Evolutionary conservation across 2,888 invertebrate genomes (phyloP).

Genomic region (Apodemia duryi): DNA sequence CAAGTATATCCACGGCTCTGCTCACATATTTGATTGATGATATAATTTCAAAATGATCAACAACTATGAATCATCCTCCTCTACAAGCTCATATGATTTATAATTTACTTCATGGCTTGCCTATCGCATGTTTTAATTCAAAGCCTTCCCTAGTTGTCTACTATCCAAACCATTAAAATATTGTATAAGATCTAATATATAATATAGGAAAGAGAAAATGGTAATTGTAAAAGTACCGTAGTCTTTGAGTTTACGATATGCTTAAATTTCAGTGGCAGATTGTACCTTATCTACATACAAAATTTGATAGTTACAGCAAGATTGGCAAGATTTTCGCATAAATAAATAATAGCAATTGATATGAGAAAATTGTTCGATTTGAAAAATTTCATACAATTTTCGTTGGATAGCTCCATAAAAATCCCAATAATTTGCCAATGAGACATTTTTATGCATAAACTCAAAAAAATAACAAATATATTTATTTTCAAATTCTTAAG

Average conservation of each 20-base stretch:
- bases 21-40: background rate
- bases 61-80: conserved; percentile 49
- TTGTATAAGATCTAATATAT: conserved; percentile 74
- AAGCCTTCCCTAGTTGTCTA: conserved; percentile 35
- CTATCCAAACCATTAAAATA: conserved; percentile 57
- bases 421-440: too few relatives aligned
- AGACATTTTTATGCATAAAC: too few relatives aligned
- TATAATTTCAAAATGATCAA: conserved; percentile 3
- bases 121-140: conserved; percentile 51
- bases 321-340: background rate
- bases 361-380: too few relatives aligned
- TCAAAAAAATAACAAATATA: too few relatives aligned
- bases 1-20: background rate
- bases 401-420: too few relatives aligned
- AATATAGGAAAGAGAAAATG: conserved; percentile 71
- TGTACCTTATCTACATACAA: conserved; percentile 41
- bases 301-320: conserved; percentile 33
- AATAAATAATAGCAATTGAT: background rate
- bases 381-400: too few relatives aligned
- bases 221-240: conserved; percentile 70
- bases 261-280: conserved; percentile 75
- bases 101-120: conserved; percentile 54
- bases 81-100: conserved; percentile 68
- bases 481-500: too few relatives aligned
- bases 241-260: conserved; percentile 79